Evolutionary conservation across 2,888 invertebrate species (phyloP), one percentile per base, ranked within the genome.

Genomic region (Bibio marci): DNA sequence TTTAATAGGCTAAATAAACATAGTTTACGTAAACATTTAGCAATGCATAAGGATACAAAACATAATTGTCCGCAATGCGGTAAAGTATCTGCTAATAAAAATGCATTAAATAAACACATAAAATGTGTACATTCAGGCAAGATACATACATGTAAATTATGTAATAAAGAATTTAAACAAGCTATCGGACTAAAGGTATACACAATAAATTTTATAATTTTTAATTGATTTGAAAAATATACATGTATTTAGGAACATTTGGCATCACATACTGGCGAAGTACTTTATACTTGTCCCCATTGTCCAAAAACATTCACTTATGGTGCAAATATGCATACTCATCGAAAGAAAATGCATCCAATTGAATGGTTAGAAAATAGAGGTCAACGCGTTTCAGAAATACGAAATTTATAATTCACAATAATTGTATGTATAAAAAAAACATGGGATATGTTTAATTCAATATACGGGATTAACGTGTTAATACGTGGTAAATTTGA

Each of bases 211-310:
- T n/a, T 60, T 6, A 22, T 22, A 22, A 22, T 6, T 22, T 22
- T 8, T 22, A 22, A 22, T 22, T 22, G 22, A 8, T 22, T 22
- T 22, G 8, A 22, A n/a, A n/a, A n/a, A n/a, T n/a, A n/a, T n/a
- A n/a, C n/a, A n/a, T n/a, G n/a, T n/a, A n/a, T n/a, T n/a, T 22
- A 58, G 53, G 61, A 62, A 43, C 62, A 62, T 44, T 59, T 61
- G 54, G 54, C 62, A 13, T 55, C 53, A 12, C 62, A 62, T 28
- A 61, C 62, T 1, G 58, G 59, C 8, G 59, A 61, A 42, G 55
- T 55, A 38, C 45, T 62, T 3, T 62, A 62, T 45, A 57, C 52
- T 38, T 62, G 62, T 35, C 57, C 57, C 0, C 56, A 59, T 42
- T 62, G 61, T 38, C 50, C 58, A 2, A 56, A 56, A 47, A 62